Base-by-base conservation (phyloP, 2,113 vertebrate genomes). In the Acinonyx jubatus region DNA sequence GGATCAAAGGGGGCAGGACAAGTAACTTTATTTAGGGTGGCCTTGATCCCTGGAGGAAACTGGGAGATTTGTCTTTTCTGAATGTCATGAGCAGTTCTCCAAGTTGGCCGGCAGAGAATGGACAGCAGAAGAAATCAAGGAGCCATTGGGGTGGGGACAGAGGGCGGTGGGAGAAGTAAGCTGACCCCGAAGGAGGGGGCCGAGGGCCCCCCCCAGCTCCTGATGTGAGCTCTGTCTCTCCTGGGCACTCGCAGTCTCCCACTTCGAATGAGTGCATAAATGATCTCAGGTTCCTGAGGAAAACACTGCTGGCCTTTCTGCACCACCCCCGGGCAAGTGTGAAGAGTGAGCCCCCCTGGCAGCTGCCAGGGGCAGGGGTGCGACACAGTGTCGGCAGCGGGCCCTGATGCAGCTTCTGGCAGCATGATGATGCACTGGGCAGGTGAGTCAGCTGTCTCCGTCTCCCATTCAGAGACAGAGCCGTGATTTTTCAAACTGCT, bases 51-150 rank as follows among this genome's bases (percentile, higher is more conserved):
- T 65, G 14, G 65, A 71, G 29, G 4, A 66, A 85, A 45, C n/a
- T 82, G 33, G 79, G 63, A 63, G 23, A 14, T 76, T 16, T 25
- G 38, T 18, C 36, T 87, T 57, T 87, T 71, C 65, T 71, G 31
- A 86, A 91, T 45, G 57, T 89, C 69, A 25, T 85, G 27, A 79
- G 15, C 73, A 23, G 18, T 16, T 55, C 69, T 90, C 95, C 68
- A 13, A 45, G 52, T 27, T 21, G 3, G 5, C 57, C 45, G n/a
- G 23, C 50, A 91, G 63, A 84, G 71, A 48, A 69, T n/a, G 16
- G 7, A 79, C 27, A 71, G 16, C 68, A 82, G 45, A 83, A 82
- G 65, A 90, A 94, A 78, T 9, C 52, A 27, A 61, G 68, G 25
- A 73, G 27, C 14, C 48, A 11, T 10, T 45, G 18, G 29, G 31